A percentile compares a stretch with the other conserved stretches of the same genome.
phyloP scores from a whole-genome alignment of 2,113 vertebrate genomes.

The Platysteira castanea region DNA sequence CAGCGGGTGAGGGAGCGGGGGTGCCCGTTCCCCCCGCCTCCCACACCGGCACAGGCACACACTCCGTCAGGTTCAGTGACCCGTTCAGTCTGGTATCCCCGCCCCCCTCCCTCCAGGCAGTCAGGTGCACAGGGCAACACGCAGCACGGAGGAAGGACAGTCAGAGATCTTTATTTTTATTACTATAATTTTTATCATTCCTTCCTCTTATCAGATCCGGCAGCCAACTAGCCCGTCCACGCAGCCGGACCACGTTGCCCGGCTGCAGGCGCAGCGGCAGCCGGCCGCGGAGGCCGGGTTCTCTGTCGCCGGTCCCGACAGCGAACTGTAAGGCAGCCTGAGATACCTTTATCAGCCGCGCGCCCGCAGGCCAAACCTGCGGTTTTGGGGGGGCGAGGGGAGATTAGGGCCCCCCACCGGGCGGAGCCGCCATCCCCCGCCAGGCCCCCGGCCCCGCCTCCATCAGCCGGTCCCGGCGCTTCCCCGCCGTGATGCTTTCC shows the following conservation, averaged over 20 bases:
- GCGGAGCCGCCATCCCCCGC: neutral
- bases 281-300: neutral
- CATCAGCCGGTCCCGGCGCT: neutral
- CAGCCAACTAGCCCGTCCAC: neutral
- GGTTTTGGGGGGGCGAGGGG: neutral
- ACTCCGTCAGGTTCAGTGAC: neutral
- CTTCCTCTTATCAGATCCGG: neutral
- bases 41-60: neutral
- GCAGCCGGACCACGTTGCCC: neutral
- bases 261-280: neutral
- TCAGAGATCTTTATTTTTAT: neutral
- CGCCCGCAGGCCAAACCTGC: neutral
- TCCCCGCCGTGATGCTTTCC: rapidly evolving
- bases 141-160: neutral
- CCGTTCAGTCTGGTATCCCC: neutral
- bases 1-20: neutral
- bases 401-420: neutral
- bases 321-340: neutral
- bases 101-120: neutral
- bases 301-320: neutral
- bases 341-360: neutral
- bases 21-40: neutral
- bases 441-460: neutral
- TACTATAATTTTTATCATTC: neutral
- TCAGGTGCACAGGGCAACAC: neutral